Evolutionary conservation across 2,888 invertebrate genomes (phyloP), one percentile per base, ranked within the genome.

Genomic region (Tanypteryx hageni): DNA sequence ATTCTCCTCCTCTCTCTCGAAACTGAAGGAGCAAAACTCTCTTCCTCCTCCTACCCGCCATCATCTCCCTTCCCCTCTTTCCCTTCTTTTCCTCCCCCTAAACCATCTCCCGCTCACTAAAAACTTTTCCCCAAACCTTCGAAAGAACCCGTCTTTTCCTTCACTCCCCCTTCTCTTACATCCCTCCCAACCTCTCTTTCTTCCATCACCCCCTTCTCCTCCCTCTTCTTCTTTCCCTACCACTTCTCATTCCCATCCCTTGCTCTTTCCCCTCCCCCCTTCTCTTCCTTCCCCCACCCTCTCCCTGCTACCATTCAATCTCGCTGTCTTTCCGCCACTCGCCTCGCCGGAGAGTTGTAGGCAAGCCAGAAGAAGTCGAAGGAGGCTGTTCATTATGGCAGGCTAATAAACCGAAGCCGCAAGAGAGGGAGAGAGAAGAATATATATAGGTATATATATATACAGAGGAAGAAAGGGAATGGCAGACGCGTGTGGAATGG

Each of bases 351-450:
- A 11, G 59, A 13, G 85, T 27, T 85, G 85, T 13, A 7, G 0
- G 64, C 44, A 44, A 68, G 68, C 68, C n/a, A 27, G 31, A 82
- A 82, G 44, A 58, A 85, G 18, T 22, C 57, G 22, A 10, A 27
- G 22, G 58, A 86, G 57, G 14, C 59, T 86, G 86, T 86, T 86
- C 86, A 86, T 86, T 86, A 86, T 86, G 61, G 31, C 18, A 27
- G 86, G 31, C 86, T 86, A 86, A 86, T 31, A 86, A 86, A 59
- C 59, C 61, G 31, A n/a, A 57, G 14, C 56, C 31, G 3, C 16
- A 56, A 44, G 83, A 31, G 31, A 31, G 22, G 2, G 13, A 9
- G 11, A n/a, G 16, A 18, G 13, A 64, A 11, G 7, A 0, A n/a
- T 16, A n/a, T 5, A 16, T 11, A n/a, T 11, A 64, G 8, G 11